Conservation (phyloP, 1,140 invertebrate species). For the Brachionus plicatilis region DNA sequence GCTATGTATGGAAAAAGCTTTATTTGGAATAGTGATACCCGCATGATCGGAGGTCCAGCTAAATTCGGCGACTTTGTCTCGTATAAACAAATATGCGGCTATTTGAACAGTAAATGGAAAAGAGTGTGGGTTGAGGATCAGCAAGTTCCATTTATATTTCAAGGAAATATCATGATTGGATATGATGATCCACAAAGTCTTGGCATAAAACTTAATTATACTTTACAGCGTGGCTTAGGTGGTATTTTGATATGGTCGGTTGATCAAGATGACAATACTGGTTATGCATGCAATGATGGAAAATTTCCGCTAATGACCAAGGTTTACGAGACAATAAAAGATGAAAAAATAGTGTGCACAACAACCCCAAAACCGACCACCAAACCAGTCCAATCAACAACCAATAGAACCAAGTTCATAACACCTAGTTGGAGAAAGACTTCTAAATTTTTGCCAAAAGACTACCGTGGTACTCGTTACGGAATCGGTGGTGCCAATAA, state of each 20-base stretch:
- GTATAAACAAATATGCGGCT: constrained; percentile 38
- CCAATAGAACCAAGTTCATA: neutral
- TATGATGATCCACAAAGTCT: constrained; percentile 68
- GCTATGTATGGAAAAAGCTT: constrained; percentile 84
- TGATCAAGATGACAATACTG: constrained; percentile 33
- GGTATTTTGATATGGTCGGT: constrained; percentile 29
- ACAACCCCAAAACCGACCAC: constrained; percentile 26
- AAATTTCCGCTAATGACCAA: constrained; percentile 40
- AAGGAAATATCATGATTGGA: constrained; percentile 85
- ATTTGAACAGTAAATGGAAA: constrained; percentile 38
- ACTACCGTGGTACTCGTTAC: neutral
- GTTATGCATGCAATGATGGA: constrained; percentile 26
- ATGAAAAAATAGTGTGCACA: neutral
- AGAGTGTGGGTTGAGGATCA: constrained; percentile 30
- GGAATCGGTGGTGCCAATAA: neutral
- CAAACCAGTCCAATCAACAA: neutral
- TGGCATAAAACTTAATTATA: constrained; percentile 30
- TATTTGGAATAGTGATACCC: constrained; percentile 48
- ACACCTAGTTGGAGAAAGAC: constrained; percentile 27
- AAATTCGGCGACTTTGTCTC: constrained; percentile 35
- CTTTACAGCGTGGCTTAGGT: constrained; percentile 18
- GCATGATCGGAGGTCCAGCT: constrained; percentile 30
- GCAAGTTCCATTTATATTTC: constrained; percentile 68
- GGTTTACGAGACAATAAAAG: constrained; percentile 24
- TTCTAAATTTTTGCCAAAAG: constrained; percentile 29